Evolutionary conservation across 2,888 invertebrate genomes (phyloP).

Genomic region (Drepana falcataria): DNA sequence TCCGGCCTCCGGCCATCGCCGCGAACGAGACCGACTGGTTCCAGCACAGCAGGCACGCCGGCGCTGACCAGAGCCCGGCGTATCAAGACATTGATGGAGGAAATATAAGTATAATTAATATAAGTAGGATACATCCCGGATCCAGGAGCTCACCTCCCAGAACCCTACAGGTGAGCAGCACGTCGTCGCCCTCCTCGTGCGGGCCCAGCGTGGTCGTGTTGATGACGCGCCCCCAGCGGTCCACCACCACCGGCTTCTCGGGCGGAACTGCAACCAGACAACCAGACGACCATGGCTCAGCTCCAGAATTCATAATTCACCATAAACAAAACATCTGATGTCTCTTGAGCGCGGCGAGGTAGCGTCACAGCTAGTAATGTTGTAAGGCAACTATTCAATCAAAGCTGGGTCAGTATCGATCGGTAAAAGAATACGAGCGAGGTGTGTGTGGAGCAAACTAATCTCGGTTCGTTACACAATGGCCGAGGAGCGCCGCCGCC

Average conservation of each 20-base stretch:
- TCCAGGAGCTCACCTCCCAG: slow-evolving; percentile 84
- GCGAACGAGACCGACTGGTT: too few species aligned
- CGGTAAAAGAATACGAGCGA: background rate
- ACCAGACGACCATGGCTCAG: background rate
- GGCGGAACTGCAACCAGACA: slow-evolving; percentile 85
- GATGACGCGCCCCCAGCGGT: slow-evolving; percentile 89
- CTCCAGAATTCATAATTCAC: too few species aligned
- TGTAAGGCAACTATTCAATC: background rate
- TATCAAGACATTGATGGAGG: too few species aligned
- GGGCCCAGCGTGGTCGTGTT: slow-evolving; percentile 89
- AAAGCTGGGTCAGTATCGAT: background rate
- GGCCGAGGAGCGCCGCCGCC: background rate
- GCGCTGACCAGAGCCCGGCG: too few species aligned
- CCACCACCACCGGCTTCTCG: slow-evolving; percentile 90
- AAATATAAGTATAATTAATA: too few species aligned
- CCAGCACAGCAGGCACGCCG: too few species aligned
- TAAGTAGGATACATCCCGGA: too few species aligned
- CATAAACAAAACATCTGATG: too few species aligned
- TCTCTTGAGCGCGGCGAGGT: too few species aligned
- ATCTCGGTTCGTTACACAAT: slow-evolving; percentile 2
- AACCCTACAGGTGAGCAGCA: slow-evolving; percentile 90
- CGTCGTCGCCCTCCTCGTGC: slow-evolving; percentile 91
- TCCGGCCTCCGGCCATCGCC: too few species aligned
- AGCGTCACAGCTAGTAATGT: too few species aligned
- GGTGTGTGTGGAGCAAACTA: background rate